phyloP scores from a whole-genome alignment of 2,888 invertebrate species.

The Dasypogon diadema region DNA sequence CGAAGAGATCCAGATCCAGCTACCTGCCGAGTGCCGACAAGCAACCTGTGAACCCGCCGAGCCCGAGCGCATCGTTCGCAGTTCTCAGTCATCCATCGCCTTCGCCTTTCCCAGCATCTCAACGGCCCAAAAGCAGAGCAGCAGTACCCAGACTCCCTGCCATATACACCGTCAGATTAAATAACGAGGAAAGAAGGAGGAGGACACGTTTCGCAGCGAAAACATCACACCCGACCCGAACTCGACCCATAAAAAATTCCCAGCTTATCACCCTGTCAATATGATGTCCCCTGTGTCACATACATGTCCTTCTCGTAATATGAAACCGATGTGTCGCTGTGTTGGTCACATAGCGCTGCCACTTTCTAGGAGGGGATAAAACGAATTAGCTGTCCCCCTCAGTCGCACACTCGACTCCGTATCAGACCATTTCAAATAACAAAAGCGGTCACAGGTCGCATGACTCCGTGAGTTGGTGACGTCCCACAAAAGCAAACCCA shows the following conservation, averaged over 20 bases:
- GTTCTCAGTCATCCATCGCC: conserved; percentile 34
- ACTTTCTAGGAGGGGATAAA: conserved; percentile 42
- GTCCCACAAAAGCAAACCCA: conserved; percentile 56
- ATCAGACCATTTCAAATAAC: conserved; percentile 47
- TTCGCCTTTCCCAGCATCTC: conserved; percentile 2
- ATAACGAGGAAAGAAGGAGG: conserved; percentile 31
- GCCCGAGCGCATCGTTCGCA: conserved; percentile 18
- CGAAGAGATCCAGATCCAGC: background rate
- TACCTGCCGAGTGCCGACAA: conserved; percentile 31
- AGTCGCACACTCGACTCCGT: background rate
- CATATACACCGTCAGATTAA: conserved; percentile 40
- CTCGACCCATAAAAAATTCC: conserved; percentile 46
- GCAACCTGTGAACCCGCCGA: background rate
- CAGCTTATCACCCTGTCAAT: conserved; percentile 50
- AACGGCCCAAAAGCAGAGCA: background rate
- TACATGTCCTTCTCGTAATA: conserved; percentile 48
- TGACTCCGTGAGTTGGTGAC: conserved; percentile 54
- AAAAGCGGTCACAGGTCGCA: conserved; percentile 55
- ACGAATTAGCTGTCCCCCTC: conserved; percentile 37
- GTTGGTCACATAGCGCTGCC: conserved; percentile 39
- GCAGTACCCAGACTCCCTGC: background rate
- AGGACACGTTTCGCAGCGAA: conserved; percentile 41
- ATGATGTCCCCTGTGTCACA: conserved; percentile 51
- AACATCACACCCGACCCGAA: conserved; percentile 46
- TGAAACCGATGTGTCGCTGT: conserved; percentile 21